Conservation (phyloP, 2,113 vertebrate genomes). For the Collichthys lucidus region DNA sequence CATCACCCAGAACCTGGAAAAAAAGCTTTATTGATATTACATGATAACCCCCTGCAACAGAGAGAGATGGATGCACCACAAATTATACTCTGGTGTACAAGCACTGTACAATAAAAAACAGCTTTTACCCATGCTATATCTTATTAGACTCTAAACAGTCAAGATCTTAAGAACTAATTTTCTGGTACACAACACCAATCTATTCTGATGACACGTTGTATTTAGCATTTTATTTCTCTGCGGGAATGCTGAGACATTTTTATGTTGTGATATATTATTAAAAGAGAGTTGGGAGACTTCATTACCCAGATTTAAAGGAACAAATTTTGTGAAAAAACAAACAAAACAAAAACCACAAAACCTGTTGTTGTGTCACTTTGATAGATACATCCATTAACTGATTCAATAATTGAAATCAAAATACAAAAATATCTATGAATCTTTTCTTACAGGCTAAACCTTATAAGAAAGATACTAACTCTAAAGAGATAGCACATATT, state of each 20-base stretch:
- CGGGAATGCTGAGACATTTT: neutral
- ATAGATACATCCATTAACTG: neutral
- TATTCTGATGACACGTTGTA: conserved; percentile 7
- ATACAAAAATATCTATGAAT: neutral
- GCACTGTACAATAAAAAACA: conserved; percentile 31
- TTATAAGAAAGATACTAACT: neutral
- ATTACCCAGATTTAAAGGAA: neutral
- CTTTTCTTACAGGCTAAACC: neutral
- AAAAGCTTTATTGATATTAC: neutral
- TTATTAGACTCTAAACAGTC: conserved; percentile 41
- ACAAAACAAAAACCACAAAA: neutral
- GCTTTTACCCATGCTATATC: conserved; percentile 48
- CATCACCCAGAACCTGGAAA: neutral
- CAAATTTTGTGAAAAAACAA: no score
- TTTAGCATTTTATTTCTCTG: neutral
- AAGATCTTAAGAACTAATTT: conserved; percentile 18
- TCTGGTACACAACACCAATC: conserved; percentile 25
- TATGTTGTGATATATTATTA: neutral
- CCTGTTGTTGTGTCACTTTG: neutral
- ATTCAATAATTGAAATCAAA: neutral
- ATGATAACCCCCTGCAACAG: conserved; percentile 42
- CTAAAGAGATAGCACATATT: no score
- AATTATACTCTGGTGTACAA: conserved; percentile 14
- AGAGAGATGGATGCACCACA: conserved; percentile 22
- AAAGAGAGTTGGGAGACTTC: neutral